Evolutionary conservation across 2,888 invertebrate species (phyloP), one percentile per base, ranked within the genome.

Genomic region (Agrilus mali): DNA sequence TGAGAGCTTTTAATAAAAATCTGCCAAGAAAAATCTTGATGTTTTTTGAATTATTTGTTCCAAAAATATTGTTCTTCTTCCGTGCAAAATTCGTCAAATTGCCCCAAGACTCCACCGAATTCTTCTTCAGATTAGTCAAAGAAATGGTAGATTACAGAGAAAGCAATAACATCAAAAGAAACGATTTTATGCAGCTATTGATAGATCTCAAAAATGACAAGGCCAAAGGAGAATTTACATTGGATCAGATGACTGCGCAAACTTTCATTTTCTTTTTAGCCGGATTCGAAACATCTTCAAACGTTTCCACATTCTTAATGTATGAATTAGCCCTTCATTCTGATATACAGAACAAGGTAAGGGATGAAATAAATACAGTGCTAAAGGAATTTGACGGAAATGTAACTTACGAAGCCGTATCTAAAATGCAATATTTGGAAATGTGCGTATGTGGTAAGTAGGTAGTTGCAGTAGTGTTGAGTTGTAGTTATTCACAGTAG

Each of bases 101-200:
- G 4, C 20, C 20, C 12, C 46, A 41, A 7, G 55, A 54, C 10
- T 35, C 62, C 0, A 50, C 48, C 0, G 46, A 67, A 2, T 75
- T 73, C 48, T 73, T 74, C 37, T 53, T 60, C 27, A 57, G 58
- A 0, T 55, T 66, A 0, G 68, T 72, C 0, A 62, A 57, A 1
- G 59, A 67, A 0, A 69, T 68, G 0, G 61, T 73, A 0, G 58
- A 66, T 0, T 64, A 68, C 41, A 57, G 73, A 8, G 67, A 68
- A 47, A 58, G 59, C n/a, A 66, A 69, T 49, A 62, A 69, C 2
- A 48, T 73, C 0, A 55, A 53, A 0, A 57, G 71, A n/a, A 71
- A 73, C 42, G 76, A 74, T 57, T 73, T 77, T 47, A 57, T 78
- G 46, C 71, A 76, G 44, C 53, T 74, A 2, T 57, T 74, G 39